Evolutionary conservation across 1,140 invertebrate genomes (phyloP), one percentile per base, ranked within the genome.

Genomic region (Heterodera schachtii): DNA sequence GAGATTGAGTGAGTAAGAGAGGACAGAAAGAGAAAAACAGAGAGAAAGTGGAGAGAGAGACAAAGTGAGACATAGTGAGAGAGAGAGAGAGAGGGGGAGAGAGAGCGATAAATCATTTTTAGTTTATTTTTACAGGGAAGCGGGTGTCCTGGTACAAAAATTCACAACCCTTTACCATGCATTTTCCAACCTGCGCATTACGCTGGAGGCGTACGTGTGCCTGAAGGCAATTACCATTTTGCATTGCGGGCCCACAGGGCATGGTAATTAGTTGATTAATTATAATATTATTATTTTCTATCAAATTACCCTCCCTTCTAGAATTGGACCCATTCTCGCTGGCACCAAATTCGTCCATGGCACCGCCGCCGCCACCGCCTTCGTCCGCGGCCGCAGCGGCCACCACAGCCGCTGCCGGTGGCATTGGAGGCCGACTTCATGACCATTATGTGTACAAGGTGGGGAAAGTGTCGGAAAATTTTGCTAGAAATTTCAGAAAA

Each of bases 181-280:
- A 13, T 87, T 89, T 75, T 86, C 87, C 70, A 76, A 81, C 19
- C 79, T 89, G 44, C 84, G 79, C 19, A 82, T 91, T 67, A 86
- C 87, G 9, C 75, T 86, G 13, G 89, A 91, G 83, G 90, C 90
- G 79, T 90, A 90, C 79, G 89, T 90, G 21, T 91, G 90, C 75
- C 84, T 91, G 43, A 90, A 91, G 81, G 90, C 90, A 19, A 90
- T 91, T 44, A 88, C 90, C 16, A 85, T 91, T 21, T 81, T 91
- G 5, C 87, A 88, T 67, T 87, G 82, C 52, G 75, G 80, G 21
- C 66, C 77, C 13, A 60, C 73, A 19, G 67, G n/a, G 46, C 52
- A 78, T 57, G 84, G 86, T 87, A 47, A 44, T 80, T 64, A n/a
- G n/a, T n/a, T n/a, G n/a, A n/a, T n/a, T n/a, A n/a, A n/a, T n/a